Base-by-base conservation (phyloP, 2,888 invertebrate species). In the Microctonus hyperodae region DNA sequence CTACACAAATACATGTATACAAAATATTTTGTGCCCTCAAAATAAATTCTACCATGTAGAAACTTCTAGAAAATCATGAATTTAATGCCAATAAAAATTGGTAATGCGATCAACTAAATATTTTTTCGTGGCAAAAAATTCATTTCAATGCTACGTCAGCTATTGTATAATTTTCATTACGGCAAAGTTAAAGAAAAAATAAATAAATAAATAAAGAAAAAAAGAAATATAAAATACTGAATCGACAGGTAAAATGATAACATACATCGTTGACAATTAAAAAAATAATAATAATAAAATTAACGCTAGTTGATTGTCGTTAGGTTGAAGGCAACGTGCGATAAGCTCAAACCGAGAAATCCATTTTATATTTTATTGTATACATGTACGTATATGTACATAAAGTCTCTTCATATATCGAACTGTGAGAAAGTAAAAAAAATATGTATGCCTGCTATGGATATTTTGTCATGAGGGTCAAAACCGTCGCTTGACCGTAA, bases 181-280 rank as follows among this genome's bases (percentile, higher is more conserved):
- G 31, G 7, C 6, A 3, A 37, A 2, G n/a, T 13, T 16, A 6
- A 25, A 31, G 55, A 10, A 31, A 10, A 31, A n/a, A n/a, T n/a
- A n/a, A n/a, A n/a, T n/a, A n/a, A n/a, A n/a, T n/a, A n/a, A 22
- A 48, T 16, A 28, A 57, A 13, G 4, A 35, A 11, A 60, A 35
- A 59, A 44, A 20, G 20, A n/a, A n/a, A n/a, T n/a, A n/a, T n/a
- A n/a, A n/a, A n/a, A n/a, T n/a, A n/a, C n/a, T 33, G 7, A 50
- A 33, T 61, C 60, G 35, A 25, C 50, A 50, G 35, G 60, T 59
- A 31, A 28, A 44, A 56, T 59, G 59, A 59, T 59, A 59, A 48
- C 59, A 59, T 2, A 25, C 55, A n/a, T 31, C 2, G 37, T n/a
- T 20, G 16, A 16, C n/a, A 44, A 48, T 55, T 31, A 55, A 31